phyloP scores from a whole-genome alignment of 1,140 invertebrate genomes.

The Lineus longissimus region DNA sequence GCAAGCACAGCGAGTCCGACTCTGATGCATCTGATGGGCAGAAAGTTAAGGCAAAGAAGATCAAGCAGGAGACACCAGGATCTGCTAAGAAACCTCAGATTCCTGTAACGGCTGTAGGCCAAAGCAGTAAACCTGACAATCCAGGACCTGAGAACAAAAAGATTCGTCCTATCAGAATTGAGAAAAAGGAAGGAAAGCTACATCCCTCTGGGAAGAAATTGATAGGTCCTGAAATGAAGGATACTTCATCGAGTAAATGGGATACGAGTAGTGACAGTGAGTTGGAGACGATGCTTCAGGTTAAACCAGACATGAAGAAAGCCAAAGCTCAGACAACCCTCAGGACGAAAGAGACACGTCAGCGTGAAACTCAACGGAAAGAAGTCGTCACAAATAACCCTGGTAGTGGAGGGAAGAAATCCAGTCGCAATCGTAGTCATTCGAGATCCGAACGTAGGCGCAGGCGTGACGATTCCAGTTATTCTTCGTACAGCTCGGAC shows the following conservation, averaged over 20 bases:
- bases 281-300: neutral
- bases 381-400: no score
- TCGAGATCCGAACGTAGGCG: no score
- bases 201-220: no score
- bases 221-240: neutral
- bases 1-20: neutral
- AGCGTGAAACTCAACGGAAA: no score
- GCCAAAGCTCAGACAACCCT: neutral
- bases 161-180: neutral
- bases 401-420: no score
- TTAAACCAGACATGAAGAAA: conserved; percentile 1
- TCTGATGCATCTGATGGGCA: neutral
- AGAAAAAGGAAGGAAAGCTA: neutral
- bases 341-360: neutral
- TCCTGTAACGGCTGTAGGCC: neutral
- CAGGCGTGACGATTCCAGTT: no score
- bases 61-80: neutral
- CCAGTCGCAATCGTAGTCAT: no score
- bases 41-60: neutral
- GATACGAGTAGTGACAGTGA: conserved; percentile 3
- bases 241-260: neutral
- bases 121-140: neutral
- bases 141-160: neutral
- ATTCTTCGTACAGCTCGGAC: neutral
- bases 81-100: neutral